Percentiles rank a stretch among this genome's conserved stretches.
phyloP scores from a whole-genome alignment of 1,140 invertebrate genomes.

The Phenacoccus solenopsis region DNA sequence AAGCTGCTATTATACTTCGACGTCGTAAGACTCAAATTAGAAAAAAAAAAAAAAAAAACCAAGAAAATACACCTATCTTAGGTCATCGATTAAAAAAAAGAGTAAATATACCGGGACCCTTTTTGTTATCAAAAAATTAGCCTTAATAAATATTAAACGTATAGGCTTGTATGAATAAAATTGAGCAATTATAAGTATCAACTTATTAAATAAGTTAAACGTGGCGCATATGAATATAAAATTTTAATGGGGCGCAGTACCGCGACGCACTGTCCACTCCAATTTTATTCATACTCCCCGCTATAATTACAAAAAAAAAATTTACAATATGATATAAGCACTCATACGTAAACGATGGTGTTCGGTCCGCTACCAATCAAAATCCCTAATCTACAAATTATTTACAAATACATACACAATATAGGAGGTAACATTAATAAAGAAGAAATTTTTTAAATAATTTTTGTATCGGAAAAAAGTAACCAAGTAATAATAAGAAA shows the following conservation, averaged over 20 bases:
- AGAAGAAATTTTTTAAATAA: constrained; percentile 5
- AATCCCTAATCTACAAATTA: not conserved
- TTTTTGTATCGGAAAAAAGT: constrained; percentile 9
- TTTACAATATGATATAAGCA: constrained; percentile 6
- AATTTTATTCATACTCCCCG: constrained; percentile 1
- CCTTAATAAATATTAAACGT: not conserved
- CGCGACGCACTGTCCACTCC: not conserved
- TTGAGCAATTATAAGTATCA: constrained; percentile 16
- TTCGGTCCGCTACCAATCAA: constrained; percentile 4
- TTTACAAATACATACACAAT: constrained; percentile 5
- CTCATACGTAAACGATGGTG: constrained; percentile 6
- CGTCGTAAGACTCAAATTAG: not conserved
- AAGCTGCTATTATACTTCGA: not conserved
- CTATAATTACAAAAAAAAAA: not conserved
- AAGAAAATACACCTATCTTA: not conserved
- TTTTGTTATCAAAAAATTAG: not conserved
- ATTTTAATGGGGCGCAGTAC: not conserved
- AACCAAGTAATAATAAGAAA: constrained; percentile 8
- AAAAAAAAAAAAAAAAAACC: not conserved
- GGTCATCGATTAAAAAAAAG: no score
- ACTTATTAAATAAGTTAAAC: not conserved
- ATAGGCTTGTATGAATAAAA: constrained; percentile 14
- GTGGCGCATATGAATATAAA: not conserved
- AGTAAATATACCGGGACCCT: not conserved
- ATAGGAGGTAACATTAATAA: not conserved